These are phyloP conservation scores for Formica exsecta DNA, from an alignment of 1,140 invertebrate genomes.

Conservation along the genomic window DNA sequence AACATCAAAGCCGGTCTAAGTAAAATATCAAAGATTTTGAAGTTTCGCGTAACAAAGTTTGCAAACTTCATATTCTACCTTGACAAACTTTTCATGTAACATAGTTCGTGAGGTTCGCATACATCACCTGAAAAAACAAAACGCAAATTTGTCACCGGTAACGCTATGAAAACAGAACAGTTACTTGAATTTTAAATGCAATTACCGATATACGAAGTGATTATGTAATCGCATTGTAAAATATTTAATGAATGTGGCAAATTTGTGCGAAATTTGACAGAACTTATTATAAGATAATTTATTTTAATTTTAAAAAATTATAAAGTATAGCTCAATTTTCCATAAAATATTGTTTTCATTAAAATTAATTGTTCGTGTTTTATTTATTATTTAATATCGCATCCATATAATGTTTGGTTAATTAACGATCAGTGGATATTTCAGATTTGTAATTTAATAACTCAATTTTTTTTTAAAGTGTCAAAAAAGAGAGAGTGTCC, in stretches of 20 bases:
- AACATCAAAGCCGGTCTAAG: not conserved
- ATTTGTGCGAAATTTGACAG: not conserved
- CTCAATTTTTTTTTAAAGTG: too few species aligned
- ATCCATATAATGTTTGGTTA: not conserved
- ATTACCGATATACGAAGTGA: constrained; percentile 6
- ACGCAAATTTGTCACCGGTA: constrained; percentile 16
- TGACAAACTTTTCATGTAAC: constrained; percentile 24
- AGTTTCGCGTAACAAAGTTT: constrained; percentile 40
- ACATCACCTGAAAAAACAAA: not conserved
- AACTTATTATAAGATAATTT: not conserved
- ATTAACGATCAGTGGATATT: too few species aligned
- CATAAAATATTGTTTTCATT: not conserved
- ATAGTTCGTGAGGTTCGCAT: not conserved
- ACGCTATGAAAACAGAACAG: not conserved
- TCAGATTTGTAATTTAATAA: too few species aligned
- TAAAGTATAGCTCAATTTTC: not conserved
- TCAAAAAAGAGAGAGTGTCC: too few species aligned
- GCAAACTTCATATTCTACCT: constrained; percentile 26
- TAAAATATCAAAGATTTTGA: constrained; percentile 35
- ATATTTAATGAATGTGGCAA: not conserved
- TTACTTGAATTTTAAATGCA: constrained; percentile 23
- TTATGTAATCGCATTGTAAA: not conserved
- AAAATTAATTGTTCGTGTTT: not conserved
- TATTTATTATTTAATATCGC: not conserved
- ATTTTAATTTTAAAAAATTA: not conserved